Percentiles rank a stretch among this genome's conserved stretches.
Evolutionary conservation across 2,797 vertebrate species (phyloP).

Genomic region (Leptoclinus maculatus): DNA sequence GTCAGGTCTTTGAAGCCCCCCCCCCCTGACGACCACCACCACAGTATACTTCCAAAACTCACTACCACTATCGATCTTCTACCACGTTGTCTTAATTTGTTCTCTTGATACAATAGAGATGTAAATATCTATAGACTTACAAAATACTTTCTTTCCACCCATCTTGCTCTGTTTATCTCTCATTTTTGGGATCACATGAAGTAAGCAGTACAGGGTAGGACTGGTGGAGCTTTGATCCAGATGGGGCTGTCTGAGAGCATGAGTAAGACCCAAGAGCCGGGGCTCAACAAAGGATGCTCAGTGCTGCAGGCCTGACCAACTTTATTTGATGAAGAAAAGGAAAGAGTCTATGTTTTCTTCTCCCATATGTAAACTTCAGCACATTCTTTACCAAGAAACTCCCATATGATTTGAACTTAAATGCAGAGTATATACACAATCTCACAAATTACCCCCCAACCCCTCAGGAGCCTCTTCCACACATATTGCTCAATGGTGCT

Average conservation of each 20-base stretch:
- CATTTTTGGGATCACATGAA: constrained; percentile 58
- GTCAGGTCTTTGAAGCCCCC: constrained; percentile 49
- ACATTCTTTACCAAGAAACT: constrained; percentile 56
- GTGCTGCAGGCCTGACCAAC: constrained; percentile 60
- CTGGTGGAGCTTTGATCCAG: constrained; percentile 71
- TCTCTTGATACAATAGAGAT: not conserved
- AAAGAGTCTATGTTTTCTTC: constrained; percentile 62
- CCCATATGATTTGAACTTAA: constrained; percentile 10
- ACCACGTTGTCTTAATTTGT: not conserved
- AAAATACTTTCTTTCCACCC: not conserved
- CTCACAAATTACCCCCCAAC: not conserved
- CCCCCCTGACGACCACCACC: constrained; percentile 18
- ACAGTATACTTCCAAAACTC: constrained; percentile 21
- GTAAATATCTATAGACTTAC: not conserved
- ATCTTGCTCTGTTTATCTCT: not conserved
- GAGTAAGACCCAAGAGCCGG: constrained; percentile 59
- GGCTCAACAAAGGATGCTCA: constrained; percentile 77
- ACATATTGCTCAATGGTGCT: not conserved
- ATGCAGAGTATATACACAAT: not conserved
- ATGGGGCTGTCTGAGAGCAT: constrained; percentile 56
- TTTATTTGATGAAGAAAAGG: constrained; percentile 57
- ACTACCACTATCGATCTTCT: not conserved
- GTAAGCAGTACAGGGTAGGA: constrained; percentile 46
- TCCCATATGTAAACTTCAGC: constrained; percentile 55
- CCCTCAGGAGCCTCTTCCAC: not conserved